phyloP scores from a whole-genome alignment of 2,113 vertebrate genomes.

The Phrynosoma platyrhinos region DNA sequence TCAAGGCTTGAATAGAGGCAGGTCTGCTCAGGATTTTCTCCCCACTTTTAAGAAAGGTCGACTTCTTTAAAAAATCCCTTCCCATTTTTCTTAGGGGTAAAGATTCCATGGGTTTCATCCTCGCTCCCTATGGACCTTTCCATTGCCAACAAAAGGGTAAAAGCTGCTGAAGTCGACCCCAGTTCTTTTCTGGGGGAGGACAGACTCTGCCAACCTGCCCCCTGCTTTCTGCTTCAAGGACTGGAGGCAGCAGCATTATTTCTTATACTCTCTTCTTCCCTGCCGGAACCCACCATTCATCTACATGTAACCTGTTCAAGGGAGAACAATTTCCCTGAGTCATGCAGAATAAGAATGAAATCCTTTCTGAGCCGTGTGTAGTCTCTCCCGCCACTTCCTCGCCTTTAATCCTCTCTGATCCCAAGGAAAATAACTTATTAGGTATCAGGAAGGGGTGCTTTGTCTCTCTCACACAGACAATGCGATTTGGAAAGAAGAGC shows the following conservation, averaged over 20 bases:
- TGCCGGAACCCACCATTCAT: slow-evolving; percentile 3
- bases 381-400: not conserved
- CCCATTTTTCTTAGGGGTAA: too few relatives aligned
- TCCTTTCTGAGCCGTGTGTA: not conserved
- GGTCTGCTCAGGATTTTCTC: too few relatives aligned
- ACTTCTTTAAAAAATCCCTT: too few relatives aligned
- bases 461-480: not conserved
- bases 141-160: not conserved
- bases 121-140: slow-evolving; percentile 34
- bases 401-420: not conserved
- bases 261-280: not conserved
- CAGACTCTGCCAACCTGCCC: not conserved
- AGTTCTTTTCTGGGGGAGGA: not conserved
- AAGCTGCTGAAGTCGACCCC: not conserved
- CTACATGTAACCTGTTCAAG: not conserved
- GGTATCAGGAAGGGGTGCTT: not conserved
- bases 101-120: too few relatives aligned
- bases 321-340: not conserved
- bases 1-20: too few relatives aligned
- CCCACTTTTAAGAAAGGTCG: too few relatives aligned
- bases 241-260: not conserved
- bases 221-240: not conserved
- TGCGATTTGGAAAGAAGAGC: not conserved
- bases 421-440: slow-evolving; percentile 21
- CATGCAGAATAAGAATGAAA: not conserved